Base-by-base conservation (phyloP, 2,113 vertebrate species). In the Penelope pileata region DNA sequence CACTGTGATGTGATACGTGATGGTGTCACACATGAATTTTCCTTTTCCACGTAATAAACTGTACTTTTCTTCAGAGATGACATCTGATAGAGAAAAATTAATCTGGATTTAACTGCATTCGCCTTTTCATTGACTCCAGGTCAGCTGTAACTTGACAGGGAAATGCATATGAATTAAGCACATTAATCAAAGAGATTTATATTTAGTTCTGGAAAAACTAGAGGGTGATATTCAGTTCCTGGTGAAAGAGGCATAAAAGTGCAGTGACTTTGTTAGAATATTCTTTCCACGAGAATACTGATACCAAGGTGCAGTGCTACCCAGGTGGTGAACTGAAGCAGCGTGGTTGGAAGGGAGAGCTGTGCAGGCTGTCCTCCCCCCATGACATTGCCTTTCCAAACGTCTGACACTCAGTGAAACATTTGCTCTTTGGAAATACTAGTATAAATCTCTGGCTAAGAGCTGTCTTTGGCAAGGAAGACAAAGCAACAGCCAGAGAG, bases 401-500 rank as follows among this genome's bases (percentile, higher is more conserved):
- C 2, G 0, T 22, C 79, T 81, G 85, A 75, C 3, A 2, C 70
- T 81, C 51, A n/a, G 69, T 69, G 56, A 86, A 83, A 75, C 12
- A 24, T 62, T 80, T 30, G 34, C 63, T 87, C 2, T 50, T 50
- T 16, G 12, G 59, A 63, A 63, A 24, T 63, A n/a, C 36, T 32
- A 30, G 38, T 68, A 21, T 29, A 26, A 36, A 60, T 56, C 30
- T 67, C 64, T 88, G 86, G 51, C 82, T 67, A 51, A 74, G 60
- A 81, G 27, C 68, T 60, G n/a, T 62, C 36, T 66, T 76, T 93
- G 86, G 91, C 84, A 90, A 53, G 42, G 78, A 67, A 51, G 29
- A 56, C 0, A 6, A 59, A 85, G 56, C 51, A 82, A 70, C 1
- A 1, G 69, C 54, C 84, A 70, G 81, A 67, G 77, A 36, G 38